Percentiles rank a stretch among this genome's conserved stretches.
Evolutionary conservation across 2,888 invertebrate species (phyloP).

Genomic region (Aspidapion aeneum): DNA sequence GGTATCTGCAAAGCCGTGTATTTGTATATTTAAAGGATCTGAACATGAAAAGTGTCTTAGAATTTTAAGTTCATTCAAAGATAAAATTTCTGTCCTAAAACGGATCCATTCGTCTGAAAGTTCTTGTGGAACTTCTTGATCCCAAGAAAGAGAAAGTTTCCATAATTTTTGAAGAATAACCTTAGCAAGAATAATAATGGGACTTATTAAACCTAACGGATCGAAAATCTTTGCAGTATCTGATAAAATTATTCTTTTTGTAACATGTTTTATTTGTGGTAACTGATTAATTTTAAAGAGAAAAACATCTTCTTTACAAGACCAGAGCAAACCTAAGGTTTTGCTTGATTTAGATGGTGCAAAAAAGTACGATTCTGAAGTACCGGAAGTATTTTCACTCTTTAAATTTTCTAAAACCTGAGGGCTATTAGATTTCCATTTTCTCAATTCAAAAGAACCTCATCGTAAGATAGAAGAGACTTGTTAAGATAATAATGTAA

Average conservation of each 20-base stretch:
- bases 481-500: constrained; percentile 4
- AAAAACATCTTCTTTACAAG: constrained; percentile 1
- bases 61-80: constrained; percentile 16
- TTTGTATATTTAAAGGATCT: too few species aligned
- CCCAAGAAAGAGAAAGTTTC: constrained; percentile 26
- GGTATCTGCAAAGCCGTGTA: too few species aligned
- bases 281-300: background rate
- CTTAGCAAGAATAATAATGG: constrained; percentile 29
- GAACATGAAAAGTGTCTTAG: constrained; percentile 12
- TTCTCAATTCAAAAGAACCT: constrained; percentile 19
- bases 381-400: background rate
- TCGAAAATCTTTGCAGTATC: constrained; percentile 28
- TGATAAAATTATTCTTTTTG: constrained; percentile 27
- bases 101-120: constrained; percentile 10
- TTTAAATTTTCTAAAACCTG: constrained; percentile 5
- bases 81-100: constrained; percentile 9
- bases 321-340: constrained; percentile 10
- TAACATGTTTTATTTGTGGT: background rate
- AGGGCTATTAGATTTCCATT: constrained; percentile 24
- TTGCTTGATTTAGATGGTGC: background rate
- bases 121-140: constrained; percentile 21
- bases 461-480: constrained; percentile 7
- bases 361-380: background rate
- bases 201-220: constrained; percentile 28
- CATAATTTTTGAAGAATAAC: constrained; percentile 24